These are phyloP conservation scores for Drosophila eugracilis DNA, from an alignment of 1,140 invertebrate species.

Conservation along the genomic window DNA sequence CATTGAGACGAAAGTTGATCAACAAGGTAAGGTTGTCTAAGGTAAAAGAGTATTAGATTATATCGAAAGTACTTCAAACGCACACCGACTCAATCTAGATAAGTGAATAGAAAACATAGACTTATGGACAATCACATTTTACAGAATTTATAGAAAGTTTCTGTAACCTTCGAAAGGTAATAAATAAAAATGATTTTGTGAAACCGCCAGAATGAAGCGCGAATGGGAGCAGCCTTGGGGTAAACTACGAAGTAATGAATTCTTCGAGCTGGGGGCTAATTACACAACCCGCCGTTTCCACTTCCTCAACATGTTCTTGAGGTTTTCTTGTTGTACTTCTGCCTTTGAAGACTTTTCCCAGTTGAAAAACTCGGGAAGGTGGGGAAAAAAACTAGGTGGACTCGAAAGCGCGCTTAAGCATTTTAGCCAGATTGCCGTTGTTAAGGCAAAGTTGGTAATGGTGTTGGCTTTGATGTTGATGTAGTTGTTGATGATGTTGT, in stretches of 20 bases:
- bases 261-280: slow-evolving; percentile 21
- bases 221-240: slow-evolving; percentile 9
- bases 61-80: too few relatives aligned
- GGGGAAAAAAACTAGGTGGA: slow-evolving; percentile 13
- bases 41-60: too few relatives aligned
- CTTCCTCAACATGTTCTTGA: not conserved
- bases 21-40: too few relatives aligned
- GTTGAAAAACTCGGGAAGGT: slow-evolving; percentile 19
- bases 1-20: too few relatives aligned
- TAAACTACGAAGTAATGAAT: slow-evolving; percentile 20
- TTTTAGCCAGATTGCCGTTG: slow-evolving; percentile 33
- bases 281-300: slow-evolving; percentile 19
- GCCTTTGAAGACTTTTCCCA: slow-evolving; percentile 3
- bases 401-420: slow-evolving; percentile 37
- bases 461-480: slow-evolving; percentile 9
- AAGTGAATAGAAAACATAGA: too few relatives aligned
- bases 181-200: not conserved
- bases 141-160: too few relatives aligned
- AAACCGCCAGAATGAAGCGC: slow-evolving; percentile 12
- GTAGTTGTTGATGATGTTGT: slow-evolving; percentile 29
- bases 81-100: too few relatives aligned
- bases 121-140: too few relatives aligned
- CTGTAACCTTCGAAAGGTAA: too few relatives aligned
- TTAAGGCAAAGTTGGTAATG: slow-evolving; percentile 25
- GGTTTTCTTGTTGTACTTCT: slow-evolving; percentile 6